Evolutionary conservation across 2,888 invertebrate species (phyloP).

Genomic region (Neoascia interrupta): DNA sequence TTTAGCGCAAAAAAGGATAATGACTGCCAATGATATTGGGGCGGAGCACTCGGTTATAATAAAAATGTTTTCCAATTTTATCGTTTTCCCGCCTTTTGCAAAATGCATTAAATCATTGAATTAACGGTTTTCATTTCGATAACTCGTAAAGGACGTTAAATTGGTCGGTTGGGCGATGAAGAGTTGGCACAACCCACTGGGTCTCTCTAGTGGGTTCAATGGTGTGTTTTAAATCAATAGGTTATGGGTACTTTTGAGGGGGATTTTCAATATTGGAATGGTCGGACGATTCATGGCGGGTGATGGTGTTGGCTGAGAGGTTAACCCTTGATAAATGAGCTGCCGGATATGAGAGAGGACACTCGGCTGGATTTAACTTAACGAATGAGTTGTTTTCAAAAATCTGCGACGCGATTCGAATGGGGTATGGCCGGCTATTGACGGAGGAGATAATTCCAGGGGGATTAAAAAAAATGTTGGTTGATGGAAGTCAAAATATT

Average conservation of each 20-base stretch:
- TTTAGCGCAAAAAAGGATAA: too few species aligned
- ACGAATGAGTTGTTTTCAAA: too few species aligned
- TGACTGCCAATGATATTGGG: not conserved
- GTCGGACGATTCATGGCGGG: not conserved
- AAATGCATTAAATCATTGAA: slow-evolving; percentile 63
- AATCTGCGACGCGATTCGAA: too few species aligned
- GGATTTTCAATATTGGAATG: not conserved
- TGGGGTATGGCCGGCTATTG: too few species aligned
- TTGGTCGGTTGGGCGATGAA: not conserved
- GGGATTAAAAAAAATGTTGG: too few species aligned
- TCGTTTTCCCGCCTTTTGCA: slow-evolving; percentile 37
- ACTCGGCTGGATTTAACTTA: too few species aligned
- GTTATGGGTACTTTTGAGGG: slow-evolving; percentile 1
- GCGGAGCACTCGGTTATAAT: slow-evolving; percentile 14
- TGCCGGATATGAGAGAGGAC: too few species aligned
- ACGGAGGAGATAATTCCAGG: too few species aligned
- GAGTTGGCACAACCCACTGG: not conserved
- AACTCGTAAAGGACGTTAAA: slow-evolving; percentile 47
- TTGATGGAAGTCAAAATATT: too few species aligned
- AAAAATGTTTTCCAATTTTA: slow-evolving; percentile 60
- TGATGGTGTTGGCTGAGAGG: too few species aligned
- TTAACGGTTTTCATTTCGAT: slow-evolving; percentile 52
- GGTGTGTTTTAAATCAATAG: not conserved
- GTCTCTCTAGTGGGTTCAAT: not conserved
- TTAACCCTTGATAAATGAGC: too few species aligned